Percentiles rank a stretch among this genome's conserved stretches.
Evolutionary conservation across 1,140 invertebrate species (phyloP).

Genomic region (Saxidomus purpurata): DNA sequence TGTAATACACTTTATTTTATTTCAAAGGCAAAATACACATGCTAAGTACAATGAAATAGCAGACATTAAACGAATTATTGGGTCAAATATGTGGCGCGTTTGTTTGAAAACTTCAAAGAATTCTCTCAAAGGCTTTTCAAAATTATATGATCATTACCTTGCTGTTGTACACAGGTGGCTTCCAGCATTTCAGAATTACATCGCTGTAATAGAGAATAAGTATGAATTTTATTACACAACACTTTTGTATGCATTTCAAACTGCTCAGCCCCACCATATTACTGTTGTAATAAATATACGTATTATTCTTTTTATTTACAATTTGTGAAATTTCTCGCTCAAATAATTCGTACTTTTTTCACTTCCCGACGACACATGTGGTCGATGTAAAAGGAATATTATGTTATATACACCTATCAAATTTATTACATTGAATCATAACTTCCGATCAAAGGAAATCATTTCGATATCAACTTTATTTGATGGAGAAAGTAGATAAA

Average conservation of each 20-base stretch:
- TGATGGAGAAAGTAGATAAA: too few species aligned
- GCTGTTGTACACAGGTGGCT: neutral
- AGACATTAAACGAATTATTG: neutral
- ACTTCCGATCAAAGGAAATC: slow-evolving; percentile 1
- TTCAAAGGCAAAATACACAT: too few species aligned
- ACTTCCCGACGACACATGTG: neutral
- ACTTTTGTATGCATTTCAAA: neutral
- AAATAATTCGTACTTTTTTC: neutral
- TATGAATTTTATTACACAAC: neutral
- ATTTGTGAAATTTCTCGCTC: neutral
- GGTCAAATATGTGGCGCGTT: neutral
- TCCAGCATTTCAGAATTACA: neutral
- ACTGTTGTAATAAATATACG: neutral
- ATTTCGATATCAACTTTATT: neutral
- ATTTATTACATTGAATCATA: slow-evolving; percentile 1
- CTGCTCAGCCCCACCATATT: neutral
- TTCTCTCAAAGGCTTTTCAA: neutral
- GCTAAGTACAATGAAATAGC: neutral
- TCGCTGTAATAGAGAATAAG: neutral
- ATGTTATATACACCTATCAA: neutral
- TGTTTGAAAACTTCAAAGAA: neutral
- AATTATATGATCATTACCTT: neutral
- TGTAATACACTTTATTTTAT: too few species aligned
- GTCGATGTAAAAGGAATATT: neutral
- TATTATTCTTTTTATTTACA: neutral